Conservation (phyloP, 2,113 vertebrate genomes). For the Platichthys stellatus region DNA sequence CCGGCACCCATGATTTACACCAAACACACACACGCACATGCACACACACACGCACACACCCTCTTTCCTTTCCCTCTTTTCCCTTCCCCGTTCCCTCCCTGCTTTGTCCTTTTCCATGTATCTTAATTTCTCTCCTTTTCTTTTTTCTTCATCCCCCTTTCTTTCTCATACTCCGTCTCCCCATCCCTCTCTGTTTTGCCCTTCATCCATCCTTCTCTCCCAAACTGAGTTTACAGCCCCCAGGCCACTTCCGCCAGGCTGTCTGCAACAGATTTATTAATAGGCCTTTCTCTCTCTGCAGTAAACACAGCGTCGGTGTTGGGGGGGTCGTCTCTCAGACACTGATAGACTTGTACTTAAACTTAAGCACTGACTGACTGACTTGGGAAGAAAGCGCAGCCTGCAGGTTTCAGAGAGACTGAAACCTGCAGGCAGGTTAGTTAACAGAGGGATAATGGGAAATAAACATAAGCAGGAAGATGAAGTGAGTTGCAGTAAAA, state of each 20-base stretch:
- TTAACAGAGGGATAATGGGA: conserved; percentile 3
- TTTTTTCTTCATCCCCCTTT: neutral
- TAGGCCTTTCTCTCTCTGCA: conserved; percentile 70
- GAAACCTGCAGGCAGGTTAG: too few relatives aligned
- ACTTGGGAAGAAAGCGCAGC: conserved; percentile 37
- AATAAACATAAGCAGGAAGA: conserved; percentile 20
- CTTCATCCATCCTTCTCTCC: conserved; percentile 58
- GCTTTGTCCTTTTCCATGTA: conserved; percentile 38
- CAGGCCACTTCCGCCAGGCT: conserved; percentile 74
- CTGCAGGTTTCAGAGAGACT: conserved; percentile 32
- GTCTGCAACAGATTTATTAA: conserved; percentile 77
- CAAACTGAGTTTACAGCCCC: conserved; percentile 68
- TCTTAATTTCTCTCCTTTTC: conserved; percentile 40
- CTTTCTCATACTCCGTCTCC: conserved; percentile 11
- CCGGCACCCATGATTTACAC: conserved; percentile 66
- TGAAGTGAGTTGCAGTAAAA: neutral
- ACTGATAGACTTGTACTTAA: conserved; percentile 68
- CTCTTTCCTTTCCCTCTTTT: conserved; percentile 13
- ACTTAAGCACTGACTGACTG: conserved; percentile 38
- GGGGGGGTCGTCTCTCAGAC: conserved; percentile 57
- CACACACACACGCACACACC: conserved; percentile 29
- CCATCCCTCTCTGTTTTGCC: conserved; percentile 41
- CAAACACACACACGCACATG: conserved; percentile 51
- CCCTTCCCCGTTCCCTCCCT: conserved; percentile 5
- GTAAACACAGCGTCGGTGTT: conserved; percentile 71